phyloP scores from a whole-genome alignment of 2,113 vertebrate genomes.

The Cariama cristata region DNA sequence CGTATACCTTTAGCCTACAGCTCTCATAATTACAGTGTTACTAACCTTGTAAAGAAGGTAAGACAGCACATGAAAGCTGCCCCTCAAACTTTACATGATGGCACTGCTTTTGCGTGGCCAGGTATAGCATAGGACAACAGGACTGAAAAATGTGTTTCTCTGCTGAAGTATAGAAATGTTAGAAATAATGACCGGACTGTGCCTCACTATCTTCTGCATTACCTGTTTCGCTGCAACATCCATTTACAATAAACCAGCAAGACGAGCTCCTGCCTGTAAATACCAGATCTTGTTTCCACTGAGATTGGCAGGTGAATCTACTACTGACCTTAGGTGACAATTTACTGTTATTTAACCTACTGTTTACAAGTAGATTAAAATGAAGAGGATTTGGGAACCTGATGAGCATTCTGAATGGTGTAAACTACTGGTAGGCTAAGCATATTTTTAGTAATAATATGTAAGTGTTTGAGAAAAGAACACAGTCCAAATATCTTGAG shows the following conservation, averaged over 20 bases:
- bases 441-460: not conserved
- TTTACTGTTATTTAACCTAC: not conserved
- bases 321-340: not conserved
- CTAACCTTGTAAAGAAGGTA: not conserved
- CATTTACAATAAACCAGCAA: not conserved
- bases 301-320: not conserved
- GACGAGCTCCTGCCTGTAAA: not conserved
- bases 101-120: not conserved
- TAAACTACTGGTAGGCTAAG: not conserved
- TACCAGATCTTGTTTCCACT: not conserved
- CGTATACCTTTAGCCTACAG: not conserved
- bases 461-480: not conserved
- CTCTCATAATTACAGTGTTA: not conserved
- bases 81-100: not conserved
- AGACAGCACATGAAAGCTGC: not conserved
- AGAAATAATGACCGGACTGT: not conserved
- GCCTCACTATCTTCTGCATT: not conserved
- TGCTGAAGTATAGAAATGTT: not conserved
- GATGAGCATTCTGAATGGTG: not conserved
- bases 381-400: not conserved
- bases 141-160: not conserved
- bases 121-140: not conserved
- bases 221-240: not conserved
- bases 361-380: not conserved
- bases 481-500: not conserved